Base-by-base conservation (phyloP, 2,888 invertebrate genomes). In the Anorthoa munda region DNA sequence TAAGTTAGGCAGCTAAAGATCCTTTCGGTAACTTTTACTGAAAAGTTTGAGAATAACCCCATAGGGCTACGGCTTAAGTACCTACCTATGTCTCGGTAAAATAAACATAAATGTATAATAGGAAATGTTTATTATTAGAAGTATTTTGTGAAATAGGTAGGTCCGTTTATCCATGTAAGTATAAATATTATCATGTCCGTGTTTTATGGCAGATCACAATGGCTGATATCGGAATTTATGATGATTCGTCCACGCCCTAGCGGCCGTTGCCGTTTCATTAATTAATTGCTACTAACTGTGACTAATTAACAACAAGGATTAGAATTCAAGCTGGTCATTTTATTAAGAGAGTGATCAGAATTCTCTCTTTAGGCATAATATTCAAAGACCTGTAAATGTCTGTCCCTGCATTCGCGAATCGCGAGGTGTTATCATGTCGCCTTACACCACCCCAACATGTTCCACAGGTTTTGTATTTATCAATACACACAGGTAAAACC, bases 401-500 rank as follows among this genome's bases (percentile, higher is more conserved):
- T 26, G 59, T 64, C 50, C 26, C 21, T 45, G 18, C 50, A 66
- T 77, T 77, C 51, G 59, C 59, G 63, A 61, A 74, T 66, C 26
- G 84, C 68, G 48, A 72, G 63, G 68, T 79, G 60, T 81, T 83
- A 82, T 78, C 74, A 70, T 71, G 74, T 68, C 79, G 71, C 65
- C 45, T 60, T 58, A 70, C 63, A 72, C 83, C 66, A 77, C 61
- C 39, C 64, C 60, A 80, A 83, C 84, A 73, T 79, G 84, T 83
- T 84, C 31, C 72, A 65, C 84, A 69, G 85, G 84, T 83, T 83
- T 71, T 59, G 70, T 70, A 69, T 84, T 83, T 83, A 81, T 83
- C 82, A 75, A 77, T 60, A 75, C 69, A 48, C 60, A 45, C 72
- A 68, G 70, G 78, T 75, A 70, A 74, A 77, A 85, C 79, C 85